A percentile compares a stretch with the other conserved stretches of the same genome.
phyloP scores from a whole-genome alignment of 2,113 vertebrate genomes.

The Triplophysa siluroides region DNA sequence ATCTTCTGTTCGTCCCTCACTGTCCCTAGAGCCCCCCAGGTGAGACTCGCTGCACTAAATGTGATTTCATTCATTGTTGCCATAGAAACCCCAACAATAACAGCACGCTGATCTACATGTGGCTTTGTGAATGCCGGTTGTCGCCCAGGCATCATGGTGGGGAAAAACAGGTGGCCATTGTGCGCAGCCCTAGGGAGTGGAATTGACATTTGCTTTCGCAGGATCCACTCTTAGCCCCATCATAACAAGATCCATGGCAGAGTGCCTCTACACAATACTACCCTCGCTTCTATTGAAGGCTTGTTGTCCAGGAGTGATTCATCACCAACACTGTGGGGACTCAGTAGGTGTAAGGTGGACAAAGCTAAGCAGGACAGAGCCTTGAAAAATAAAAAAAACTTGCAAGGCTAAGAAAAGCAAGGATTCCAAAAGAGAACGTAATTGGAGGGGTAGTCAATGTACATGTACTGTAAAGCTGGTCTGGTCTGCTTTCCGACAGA shows the following conservation, averaged over 20 bases:
- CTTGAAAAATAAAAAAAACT: background rate
- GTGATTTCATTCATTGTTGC: slow-evolving; percentile 51
- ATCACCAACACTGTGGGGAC: slow-evolving; percentile 26
- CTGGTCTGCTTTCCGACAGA: slow-evolving; percentile 3
- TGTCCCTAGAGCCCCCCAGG: slow-evolving; percentile 43
- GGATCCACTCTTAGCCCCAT: slow-evolving; percentile 52
- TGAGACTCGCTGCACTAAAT: slow-evolving; percentile 50
- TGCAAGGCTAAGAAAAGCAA: background rate
- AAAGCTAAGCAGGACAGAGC: slow-evolving; percentile 24
- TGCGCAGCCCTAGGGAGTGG: slow-evolving; percentile 51
- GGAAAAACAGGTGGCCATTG: slow-evolving; percentile 53
- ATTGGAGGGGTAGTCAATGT: slow-evolving; percentile 31
- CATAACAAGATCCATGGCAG: slow-evolving; percentile 52
- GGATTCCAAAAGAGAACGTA: slow-evolving; percentile 32
- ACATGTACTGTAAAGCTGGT: slow-evolving; percentile 1
- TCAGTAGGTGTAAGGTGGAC: slow-evolving; percentile 15
- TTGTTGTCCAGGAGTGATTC: slow-evolving; percentile 41
- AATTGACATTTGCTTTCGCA: slow-evolving; percentile 57
- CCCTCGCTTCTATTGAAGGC: slow-evolving; percentile 43
- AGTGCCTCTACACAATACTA: slow-evolving; percentile 36
- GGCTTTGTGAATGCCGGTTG: slow-evolving; percentile 50
- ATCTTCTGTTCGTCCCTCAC: slow-evolving; percentile 13
- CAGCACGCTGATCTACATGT: slow-evolving; percentile 42
- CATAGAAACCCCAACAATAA: slow-evolving; percentile 53
- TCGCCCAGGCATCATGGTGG: slow-evolving; percentile 46